Evolutionary conservation across 2,888 invertebrate species (phyloP), one percentile per base, ranked within the genome.

Genomic region (Omphaloscelis lunosa): DNA sequence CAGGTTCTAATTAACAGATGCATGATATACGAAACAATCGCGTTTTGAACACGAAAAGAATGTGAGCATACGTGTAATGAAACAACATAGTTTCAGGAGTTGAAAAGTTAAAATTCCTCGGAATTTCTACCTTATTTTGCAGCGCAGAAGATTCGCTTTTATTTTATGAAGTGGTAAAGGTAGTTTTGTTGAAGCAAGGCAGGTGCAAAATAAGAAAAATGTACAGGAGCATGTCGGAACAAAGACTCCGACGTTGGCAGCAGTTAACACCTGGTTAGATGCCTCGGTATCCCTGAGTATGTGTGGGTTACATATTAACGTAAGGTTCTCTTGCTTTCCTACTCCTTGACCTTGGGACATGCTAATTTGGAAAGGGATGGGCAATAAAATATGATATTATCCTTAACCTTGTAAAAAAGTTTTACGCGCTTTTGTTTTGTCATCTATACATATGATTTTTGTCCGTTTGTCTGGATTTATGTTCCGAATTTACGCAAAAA

Each of bases 171-270:
- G 4, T 9, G 20, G 77, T 66, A 58, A 61, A 56, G 48, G 61
- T 72, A 80, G 77, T 74, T 82, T 85, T 75, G 82, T 74, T 51
- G 39, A 59, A 59, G 39, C 61, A 76, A 75, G 81, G 77, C 89
- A 91, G 91, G 91, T 92, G 93, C 89, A 85, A 92, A 93, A 91
- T 89, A 88, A 89, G 91, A 90, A 89, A 91, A 90, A 91, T 86
- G 84, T 85, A 84, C 83, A 77, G 82, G 88, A 86, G 83, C 82
- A 85, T 79, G 79, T 81, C 45, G 78, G 85, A 90, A 93, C 92
- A 93, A 92, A 92, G 92, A 80, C 73, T 61, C 72, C 39, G 82
- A 80, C 87, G 76, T 83, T 70, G 77, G 85, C 75, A 77, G 82
- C 84, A 87, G 86, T 93, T 92, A 91, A 83, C 92, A 92, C 90